These are phyloP conservation scores for Neoseiulus cucumeris DNA, from an alignment of 1,140 invertebrate species.

Conservation along the genomic window DNA sequence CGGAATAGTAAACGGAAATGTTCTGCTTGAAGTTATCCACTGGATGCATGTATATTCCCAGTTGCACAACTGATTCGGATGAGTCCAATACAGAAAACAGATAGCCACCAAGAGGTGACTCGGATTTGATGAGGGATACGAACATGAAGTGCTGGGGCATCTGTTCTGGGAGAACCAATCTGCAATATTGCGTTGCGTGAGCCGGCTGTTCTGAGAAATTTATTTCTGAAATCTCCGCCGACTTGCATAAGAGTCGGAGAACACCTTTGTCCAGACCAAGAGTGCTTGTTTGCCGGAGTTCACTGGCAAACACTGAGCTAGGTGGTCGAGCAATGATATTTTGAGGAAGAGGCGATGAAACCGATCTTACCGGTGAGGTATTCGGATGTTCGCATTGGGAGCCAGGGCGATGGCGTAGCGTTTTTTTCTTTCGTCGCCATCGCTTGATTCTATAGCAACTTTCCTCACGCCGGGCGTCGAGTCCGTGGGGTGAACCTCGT, in stretches of 20 bases:
- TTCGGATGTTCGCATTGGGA: neutral
- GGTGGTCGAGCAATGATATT: too few species aligned
- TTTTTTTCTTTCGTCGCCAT: neutral
- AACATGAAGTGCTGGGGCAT: constrained; percentile 7
- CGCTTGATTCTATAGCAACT: neutral
- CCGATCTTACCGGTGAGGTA: neutral
- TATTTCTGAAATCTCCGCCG: too few species aligned
- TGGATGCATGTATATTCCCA: neutral
- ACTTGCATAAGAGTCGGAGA: too few species aligned
- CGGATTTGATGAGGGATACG: neutral
- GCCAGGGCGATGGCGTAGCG: neutral
- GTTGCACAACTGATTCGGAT: neutral
- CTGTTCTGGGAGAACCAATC: neutral
- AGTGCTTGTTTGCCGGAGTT: too few species aligned
- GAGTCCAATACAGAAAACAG: neutral
- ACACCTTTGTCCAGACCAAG: too few species aligned
- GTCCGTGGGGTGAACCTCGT: constrained; percentile 12
- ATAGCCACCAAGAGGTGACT: neutral
- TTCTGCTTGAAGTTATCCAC: constrained; percentile 7
- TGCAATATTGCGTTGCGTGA: neutral
- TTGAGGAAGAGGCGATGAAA: too few species aligned
- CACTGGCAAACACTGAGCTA: too few species aligned
- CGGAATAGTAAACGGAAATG: neutral
- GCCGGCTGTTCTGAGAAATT: too few species aligned
- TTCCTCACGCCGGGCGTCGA: constrained; percentile 11